A percentile compares a stretch with the other conserved stretches of the same genome.
Evolutionary conservation across 1,140 invertebrate genomes (phyloP).

Genomic region (Conopomorpha cramerella): DNA sequence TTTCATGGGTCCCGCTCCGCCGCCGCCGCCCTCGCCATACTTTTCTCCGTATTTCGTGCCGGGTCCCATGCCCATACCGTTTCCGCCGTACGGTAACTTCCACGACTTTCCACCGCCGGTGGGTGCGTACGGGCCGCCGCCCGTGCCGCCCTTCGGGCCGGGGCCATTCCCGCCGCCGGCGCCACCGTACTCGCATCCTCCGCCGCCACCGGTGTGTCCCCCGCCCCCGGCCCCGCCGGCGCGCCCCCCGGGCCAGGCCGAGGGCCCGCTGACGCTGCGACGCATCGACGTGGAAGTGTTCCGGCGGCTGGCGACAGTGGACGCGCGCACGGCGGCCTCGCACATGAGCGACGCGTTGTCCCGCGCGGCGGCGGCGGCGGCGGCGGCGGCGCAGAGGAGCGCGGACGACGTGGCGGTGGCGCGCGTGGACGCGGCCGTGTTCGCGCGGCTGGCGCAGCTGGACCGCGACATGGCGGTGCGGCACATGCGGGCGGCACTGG

Average conservation of each 20-base stretch:
- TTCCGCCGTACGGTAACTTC: too few relatives aligned
- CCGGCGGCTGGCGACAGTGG: too few relatives aligned
- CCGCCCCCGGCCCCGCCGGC: not conserved
- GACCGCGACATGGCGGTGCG: slow-evolving; percentile 17
- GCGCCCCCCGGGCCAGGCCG: not conserved
- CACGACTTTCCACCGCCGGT: too few relatives aligned
- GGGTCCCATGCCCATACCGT: too few relatives aligned
- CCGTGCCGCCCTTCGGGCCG: not conserved
- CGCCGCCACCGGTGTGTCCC: not conserved
- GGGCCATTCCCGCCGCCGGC: not conserved
- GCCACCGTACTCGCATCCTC: not conserved
- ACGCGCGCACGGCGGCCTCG: not conserved
- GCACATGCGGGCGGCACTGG: slow-evolving; percentile 14
- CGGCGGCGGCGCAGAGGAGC: too few relatives aligned
- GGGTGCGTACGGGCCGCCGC: too few relatives aligned
- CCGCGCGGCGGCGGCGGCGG: not conserved
- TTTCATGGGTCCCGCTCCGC: not conserved
- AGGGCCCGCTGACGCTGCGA: slow-evolving; percentile 1
- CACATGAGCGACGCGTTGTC: not conserved
- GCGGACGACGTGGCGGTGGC: slow-evolving; percentile 12
- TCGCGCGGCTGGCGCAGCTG: slow-evolving; percentile 13
- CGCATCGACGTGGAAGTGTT: too few relatives aligned
- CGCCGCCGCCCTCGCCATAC: not conserved
- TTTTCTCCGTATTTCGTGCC: too few relatives aligned
- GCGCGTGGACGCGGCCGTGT: slow-evolving; percentile 19